A percentile compares a stretch with the other conserved stretches of the same genome.
phyloP scores from a whole-genome alignment of 2,888 invertebrate species.

The Tetragnatha montana region DNA sequence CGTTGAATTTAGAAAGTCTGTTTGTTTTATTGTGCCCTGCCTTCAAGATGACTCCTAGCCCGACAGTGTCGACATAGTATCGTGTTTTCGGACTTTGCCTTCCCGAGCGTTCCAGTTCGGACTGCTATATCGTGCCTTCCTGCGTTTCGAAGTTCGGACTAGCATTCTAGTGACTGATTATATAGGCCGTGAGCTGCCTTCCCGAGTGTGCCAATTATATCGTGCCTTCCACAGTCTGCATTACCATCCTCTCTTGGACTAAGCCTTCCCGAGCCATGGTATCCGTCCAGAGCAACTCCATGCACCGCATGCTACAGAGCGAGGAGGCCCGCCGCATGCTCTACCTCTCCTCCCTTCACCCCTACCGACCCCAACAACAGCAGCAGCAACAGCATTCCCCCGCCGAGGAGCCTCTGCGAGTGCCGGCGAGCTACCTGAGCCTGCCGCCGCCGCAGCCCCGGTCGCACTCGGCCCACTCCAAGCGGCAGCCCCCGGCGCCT shows the following conservation, averaged over 20 bases:
- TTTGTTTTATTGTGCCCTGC: no score
- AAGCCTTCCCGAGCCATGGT: constrained; percentile 8
- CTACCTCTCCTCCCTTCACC: constrained; percentile 16
- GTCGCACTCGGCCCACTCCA: background rate
- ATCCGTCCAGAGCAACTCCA: constrained; percentile 24
- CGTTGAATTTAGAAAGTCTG: no score
- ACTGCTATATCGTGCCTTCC: no score
- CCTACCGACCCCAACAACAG: background rate
- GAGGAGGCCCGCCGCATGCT: constrained; percentile 47
- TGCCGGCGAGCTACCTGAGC: background rate
- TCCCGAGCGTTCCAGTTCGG: no score
- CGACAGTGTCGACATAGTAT: no score
- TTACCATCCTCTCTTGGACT: background rate
- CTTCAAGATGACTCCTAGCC: no score
- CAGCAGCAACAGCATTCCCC: constrained; percentile 1
- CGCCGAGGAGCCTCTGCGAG: background rate
- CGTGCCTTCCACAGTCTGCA: background rate
- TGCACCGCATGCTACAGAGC: constrained; percentile 23
- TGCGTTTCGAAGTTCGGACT: no score
- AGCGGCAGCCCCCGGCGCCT: background rate
- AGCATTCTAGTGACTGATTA: no score
- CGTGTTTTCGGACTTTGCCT: no score
- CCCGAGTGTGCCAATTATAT: no score
- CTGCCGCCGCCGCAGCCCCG: background rate
- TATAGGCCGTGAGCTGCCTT: no score